A percentile compares a stretch with the other conserved stretches of the same genome.
Evolutionary conservation across 2,797 vertebrate species (phyloP).

Genomic region (Epinephelus coioides): DNA sequence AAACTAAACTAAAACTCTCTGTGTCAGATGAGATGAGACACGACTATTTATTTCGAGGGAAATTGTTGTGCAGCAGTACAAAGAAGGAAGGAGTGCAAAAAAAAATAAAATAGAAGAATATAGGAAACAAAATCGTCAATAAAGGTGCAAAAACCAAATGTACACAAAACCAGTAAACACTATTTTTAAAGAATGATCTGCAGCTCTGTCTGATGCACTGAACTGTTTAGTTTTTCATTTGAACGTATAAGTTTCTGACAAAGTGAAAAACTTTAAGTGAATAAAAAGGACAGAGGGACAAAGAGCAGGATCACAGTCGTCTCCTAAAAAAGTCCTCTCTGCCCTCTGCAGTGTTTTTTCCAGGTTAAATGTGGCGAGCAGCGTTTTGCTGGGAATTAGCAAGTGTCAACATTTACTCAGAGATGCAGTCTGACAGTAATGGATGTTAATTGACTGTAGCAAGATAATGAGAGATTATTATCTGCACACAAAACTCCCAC

Average conservation of each 20-base stretch:
- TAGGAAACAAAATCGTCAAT: too few relatives aligned
- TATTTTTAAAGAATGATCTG: background rate
- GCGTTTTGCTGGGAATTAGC: constrained; percentile 65
- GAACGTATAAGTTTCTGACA: too few relatives aligned
- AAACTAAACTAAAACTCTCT: background rate
- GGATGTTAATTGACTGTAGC: constrained; percentile 76
- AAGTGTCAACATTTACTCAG: constrained; percentile 74
- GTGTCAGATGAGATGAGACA: too few relatives aligned
- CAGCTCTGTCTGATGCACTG: background rate
- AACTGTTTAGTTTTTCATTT: background rate
- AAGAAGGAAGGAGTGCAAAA: too few relatives aligned
- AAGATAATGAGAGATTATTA: constrained; percentile 77
- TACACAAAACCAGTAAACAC: too few relatives aligned
- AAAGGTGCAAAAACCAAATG: too few relatives aligned
- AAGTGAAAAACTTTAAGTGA: constrained; percentile 20
- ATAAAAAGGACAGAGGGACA: background rate
- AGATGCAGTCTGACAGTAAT: constrained; percentile 77
- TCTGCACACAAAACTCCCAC: constrained; percentile 70
- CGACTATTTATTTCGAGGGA: too few relatives aligned
- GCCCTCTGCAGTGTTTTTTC: constrained; percentile 34
- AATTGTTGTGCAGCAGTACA: too few relatives aligned
- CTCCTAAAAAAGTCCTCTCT: background rate
- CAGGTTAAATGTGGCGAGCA: constrained; percentile 58
- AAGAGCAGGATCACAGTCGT: background rate
- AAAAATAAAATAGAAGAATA: too few relatives aligned